A percentile compares a stretch with the other conserved stretches of the same genome.
Evolutionary conservation across 2,888 invertebrate species (phyloP).

Genomic region (Idaea biselata): DNA sequence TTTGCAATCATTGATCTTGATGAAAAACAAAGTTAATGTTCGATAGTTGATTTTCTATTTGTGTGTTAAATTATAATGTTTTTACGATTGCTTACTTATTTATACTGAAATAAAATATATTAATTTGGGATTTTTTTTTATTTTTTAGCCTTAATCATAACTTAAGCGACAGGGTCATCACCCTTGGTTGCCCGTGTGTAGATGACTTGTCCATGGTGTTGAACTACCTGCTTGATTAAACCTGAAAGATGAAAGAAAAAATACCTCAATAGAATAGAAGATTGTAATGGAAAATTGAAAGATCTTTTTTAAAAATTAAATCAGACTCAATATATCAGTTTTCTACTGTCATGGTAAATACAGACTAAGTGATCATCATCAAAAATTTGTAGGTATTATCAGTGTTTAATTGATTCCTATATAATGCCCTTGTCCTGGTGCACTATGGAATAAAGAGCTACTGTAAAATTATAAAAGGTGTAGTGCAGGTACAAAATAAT

Average conservation of each 20-base stretch:
- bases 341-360: constrained; percentile 63
- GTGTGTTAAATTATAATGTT: background rate
- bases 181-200: constrained; percentile 98
- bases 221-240: constrained; percentile 96
- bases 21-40: constrained; percentile 47
- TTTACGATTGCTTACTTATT: constrained; percentile 8
- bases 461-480: too few relatives aligned
- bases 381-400: background rate
- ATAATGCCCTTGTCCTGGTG: too few relatives aligned
- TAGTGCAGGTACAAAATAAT: too few relatives aligned
- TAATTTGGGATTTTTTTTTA: constrained; percentile 47
- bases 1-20: constrained; percentile 57
- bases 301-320: constrained; percentile 7
- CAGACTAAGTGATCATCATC: constrained; percentile 63
- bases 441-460: too few relatives aligned
- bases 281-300: background rate
- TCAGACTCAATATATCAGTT: constrained; percentile 85
- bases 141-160: constrained; percentile 70
- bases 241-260: constrained; percentile 76
- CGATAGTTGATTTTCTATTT: constrained; percentile 25
- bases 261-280: constrained; percentile 4
- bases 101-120: constrained; percentile 15
- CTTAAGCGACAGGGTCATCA: constrained; percentile 90
- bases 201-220: constrained; percentile 97
- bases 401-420: background rate